Evolutionary conservation across 2,113 vertebrate species (phyloP), one percentile per base, ranked within the genome.

Genomic region (Callithrix jacchus): DNA sequence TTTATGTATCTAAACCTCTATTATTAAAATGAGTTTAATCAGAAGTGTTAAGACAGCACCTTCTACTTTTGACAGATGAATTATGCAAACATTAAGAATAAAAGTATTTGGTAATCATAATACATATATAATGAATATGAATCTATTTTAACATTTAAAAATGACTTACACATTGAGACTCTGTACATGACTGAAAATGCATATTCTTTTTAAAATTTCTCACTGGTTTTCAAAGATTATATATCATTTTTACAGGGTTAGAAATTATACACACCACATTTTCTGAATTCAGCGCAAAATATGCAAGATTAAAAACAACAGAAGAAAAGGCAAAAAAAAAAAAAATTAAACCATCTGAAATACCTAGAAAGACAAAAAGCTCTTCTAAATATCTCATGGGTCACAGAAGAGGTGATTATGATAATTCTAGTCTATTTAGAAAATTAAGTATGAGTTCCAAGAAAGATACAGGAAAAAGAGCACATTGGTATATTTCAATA

Each of bases 381-480:
- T 74, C 10, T 84, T 87, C 20, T 58, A 66, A 84, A 86, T 86
- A 93, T 42, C 35, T 89, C 23, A 56, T 85, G 6, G 70, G 49
- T 96, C 76, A 93, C 71, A 93, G 8, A 95, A 35, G 27, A 95
- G 61, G 21, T 81, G 30, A 77, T 90, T 84, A 87, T 17, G 4
- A 17, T 81, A 87, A 96, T 95, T 94, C 88, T 80, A 89, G n/a
- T 58, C 8, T 74, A 93, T 89, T 97, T 96, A 79, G 47, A 96
- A 96, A 96, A 95, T 87, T 89, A 93, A 42, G 1, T n/a, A 73
- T 49, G 32, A 73, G 9, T 77, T 93, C 16, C 42, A 95, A 89
- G 11, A 42, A 52, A 77, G 47, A 45, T 12, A 45, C 30, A 58
- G 5, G 5, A 9, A 64, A 84, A 94, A 89, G 6, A 89, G 5